These are phyloP conservation scores for Schizothorax lantsangensis DNA, from an alignment of 2,797 vertebrate species.

Conservation along the genomic window DNA sequence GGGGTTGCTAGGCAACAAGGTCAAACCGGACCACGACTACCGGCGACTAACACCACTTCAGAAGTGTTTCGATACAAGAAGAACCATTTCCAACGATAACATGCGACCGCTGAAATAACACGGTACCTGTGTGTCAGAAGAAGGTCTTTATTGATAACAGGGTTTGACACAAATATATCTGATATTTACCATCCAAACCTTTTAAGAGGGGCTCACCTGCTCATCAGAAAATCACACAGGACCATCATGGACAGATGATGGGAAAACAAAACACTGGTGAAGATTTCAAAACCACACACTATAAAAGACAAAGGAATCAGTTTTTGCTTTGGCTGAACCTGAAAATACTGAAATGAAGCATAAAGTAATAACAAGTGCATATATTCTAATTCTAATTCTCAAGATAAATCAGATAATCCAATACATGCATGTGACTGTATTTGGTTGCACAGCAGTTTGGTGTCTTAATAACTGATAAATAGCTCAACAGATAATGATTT, in stretches of 20 bases:
- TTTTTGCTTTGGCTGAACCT: constrained; percentile 33
- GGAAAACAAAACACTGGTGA: constrained; percentile 45
- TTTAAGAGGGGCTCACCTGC: constrained; percentile 39
- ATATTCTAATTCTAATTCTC: neutral
- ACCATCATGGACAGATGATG: constrained; percentile 42
- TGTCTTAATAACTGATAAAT: constrained; percentile 24
- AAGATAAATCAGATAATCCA: neutral
- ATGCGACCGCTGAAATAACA: constrained; percentile 18
- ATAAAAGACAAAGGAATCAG: constrained; percentile 57
- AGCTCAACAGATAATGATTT: constrained; percentile 51
- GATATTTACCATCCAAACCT: constrained; percentile 60
- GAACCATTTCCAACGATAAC: constrained; percentile 29
- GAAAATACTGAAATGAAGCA: neutral
- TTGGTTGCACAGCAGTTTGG: constrained; percentile 23
- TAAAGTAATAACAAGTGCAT: neutral
- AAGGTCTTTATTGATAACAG: constrained; percentile 47
- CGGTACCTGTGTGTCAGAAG: constrained; percentile 12
- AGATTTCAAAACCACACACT: neutral
- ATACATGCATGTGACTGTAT: constrained; percentile 22
- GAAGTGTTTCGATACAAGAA: constrained; percentile 32
- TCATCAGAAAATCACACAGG: constrained; percentile 47
- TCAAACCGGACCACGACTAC: constrained; percentile 59
- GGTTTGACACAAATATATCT: neutral
- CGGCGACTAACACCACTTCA: constrained; percentile 55
- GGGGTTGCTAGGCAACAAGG: constrained; percentile 76